phyloP scores from a whole-genome alignment of 2,113 vertebrate genomes.

The Coregonus clupeaformis region DNA sequence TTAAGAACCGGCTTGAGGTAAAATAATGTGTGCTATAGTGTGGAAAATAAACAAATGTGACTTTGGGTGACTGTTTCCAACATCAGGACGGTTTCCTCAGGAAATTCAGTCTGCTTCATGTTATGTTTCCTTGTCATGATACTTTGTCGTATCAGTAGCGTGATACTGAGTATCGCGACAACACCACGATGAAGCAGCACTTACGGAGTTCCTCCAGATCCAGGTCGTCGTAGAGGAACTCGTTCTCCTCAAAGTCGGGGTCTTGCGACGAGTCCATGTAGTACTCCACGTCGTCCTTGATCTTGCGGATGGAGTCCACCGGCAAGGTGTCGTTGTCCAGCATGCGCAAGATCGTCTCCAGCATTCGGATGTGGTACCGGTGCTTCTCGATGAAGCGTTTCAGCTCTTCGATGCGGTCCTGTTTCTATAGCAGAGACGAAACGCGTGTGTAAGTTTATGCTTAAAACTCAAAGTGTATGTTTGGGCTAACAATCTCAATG shows the following conservation, averaged over 20 bases:
- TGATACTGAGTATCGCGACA: too few species aligned
- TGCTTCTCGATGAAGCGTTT: slow-evolving; percentile 87
- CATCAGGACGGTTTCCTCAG: too few species aligned
- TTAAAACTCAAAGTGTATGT: not conserved
- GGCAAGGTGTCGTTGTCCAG: slow-evolving; percentile 87
- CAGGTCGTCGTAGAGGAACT: slow-evolving; percentile 88
- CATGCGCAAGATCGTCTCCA: slow-evolving; percentile 90
- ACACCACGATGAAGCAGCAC: slow-evolving; percentile 28
- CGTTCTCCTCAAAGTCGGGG: slow-evolving; percentile 88
- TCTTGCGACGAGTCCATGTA: slow-evolving; percentile 89
- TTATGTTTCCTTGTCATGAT: too few species aligned
- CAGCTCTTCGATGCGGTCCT: slow-evolving; percentile 86
- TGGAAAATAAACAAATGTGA: too few species aligned
- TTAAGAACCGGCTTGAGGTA: too few species aligned
- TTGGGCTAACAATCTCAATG: not conserved
- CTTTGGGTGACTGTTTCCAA: too few species aligned
- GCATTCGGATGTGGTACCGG: slow-evolving; percentile 84
- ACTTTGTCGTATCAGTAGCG: too few species aligned
- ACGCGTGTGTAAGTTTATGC: not conserved
- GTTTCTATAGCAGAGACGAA: slow-evolving; percentile 69
- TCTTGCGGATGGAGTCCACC: slow-evolving; percentile 85
- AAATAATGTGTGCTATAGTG: too few species aligned
- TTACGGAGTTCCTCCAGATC: slow-evolving; percentile 89
- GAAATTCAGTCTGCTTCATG: too few species aligned
- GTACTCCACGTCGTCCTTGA: slow-evolving; percentile 90